Evolutionary conservation across 1,140 invertebrate genomes (phyloP).

Genomic region (Ips nitidus): DNA sequence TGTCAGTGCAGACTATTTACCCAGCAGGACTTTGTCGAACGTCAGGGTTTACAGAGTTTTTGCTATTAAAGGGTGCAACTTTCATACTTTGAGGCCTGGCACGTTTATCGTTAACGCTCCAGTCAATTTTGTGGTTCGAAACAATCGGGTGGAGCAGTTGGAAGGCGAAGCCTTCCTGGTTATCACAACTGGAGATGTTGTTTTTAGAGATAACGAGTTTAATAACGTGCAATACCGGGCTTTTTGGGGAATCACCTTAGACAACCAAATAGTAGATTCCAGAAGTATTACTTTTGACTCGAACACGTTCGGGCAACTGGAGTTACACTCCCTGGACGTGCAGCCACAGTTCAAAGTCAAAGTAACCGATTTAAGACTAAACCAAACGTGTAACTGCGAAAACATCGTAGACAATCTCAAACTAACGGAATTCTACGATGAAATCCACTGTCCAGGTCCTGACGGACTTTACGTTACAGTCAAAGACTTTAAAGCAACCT

Average conservation of each 20-base stretch:
- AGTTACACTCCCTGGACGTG: constrained; percentile 61
- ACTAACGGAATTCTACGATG: constrained; percentile 40
- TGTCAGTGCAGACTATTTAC: constrained; percentile 57
- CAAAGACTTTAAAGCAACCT: constrained; percentile 41
- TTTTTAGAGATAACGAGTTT: constrained; percentile 68
- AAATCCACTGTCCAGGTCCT: constrained; percentile 44
- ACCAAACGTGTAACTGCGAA: constrained; percentile 62
- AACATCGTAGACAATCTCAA: constrained; percentile 50
- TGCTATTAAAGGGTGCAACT: constrained; percentile 63
- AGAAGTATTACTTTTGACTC: constrained; percentile 63
- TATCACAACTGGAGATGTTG: constrained; percentile 60
- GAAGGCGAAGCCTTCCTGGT: constrained; percentile 68
- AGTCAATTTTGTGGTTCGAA: constrained; percentile 55
- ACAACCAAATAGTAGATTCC: constrained; percentile 51
- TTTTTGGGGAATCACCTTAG: constrained; percentile 61
- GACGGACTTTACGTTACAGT: constrained; percentile 41
- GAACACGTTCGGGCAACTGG: constrained; percentile 62
- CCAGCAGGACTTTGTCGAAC: constrained; percentile 72
- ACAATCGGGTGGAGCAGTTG: constrained; percentile 58
- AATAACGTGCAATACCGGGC: constrained; percentile 59
- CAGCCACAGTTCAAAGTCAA: constrained; percentile 60
- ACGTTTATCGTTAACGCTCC: constrained; percentile 61
- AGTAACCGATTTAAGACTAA: constrained; percentile 62
- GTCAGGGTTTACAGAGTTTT: constrained; percentile 68
- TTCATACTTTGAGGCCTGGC: constrained; percentile 56